Base-by-base conservation (phyloP, 2,888 invertebrate genomes). In the Ditylenchus weischeri region DNA sequence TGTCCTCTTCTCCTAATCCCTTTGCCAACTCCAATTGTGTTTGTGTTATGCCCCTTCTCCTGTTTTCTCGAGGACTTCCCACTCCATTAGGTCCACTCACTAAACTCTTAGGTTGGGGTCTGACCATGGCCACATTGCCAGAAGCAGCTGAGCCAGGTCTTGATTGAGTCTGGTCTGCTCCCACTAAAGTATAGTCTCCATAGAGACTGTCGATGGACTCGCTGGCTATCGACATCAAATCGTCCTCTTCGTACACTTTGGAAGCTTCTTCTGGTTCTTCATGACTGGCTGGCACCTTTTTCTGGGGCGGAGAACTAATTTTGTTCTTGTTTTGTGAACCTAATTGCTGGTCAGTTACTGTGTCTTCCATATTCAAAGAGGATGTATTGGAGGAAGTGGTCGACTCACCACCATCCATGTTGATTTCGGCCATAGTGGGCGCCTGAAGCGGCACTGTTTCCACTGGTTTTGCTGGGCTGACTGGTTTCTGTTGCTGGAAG, bases 371-470 rank as follows among this genome's bases (percentile, higher is more conserved):
- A 11, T 51, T 67, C 51, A 51, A 8, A 18, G 49, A 21, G 36
- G 57, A 65, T 13, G 60, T 66, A 35, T 64, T 59, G 13, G 68
- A 65, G 5, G 51, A 51, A 19, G 64, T 69, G n/a, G 74, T 69
- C 11, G 69, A 69, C 29, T 77, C 72, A 13, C 72, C 72, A 13
- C 92, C 79, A 93, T 71, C 71, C 71, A 71, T 71, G 21, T 61
- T 59, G 47, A 65, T 65, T 18, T 58, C 64, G 29, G 60, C 70
- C 23, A 47, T 35, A 23, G 64, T 64, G n/a, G 54, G 47, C 11
- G 43, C 13, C 43, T 10, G 15, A 0, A 58, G 29, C 2, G 35
- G n/a, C 47, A 15, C 18, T 43, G 19, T 62, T 38, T 29, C 38
- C 62, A 29, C 15, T 43, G 43, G 43, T 8, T 43, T 43, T 43